Evolutionary conservation across 2,797 vertebrate species (phyloP).

Genomic region (Clarias pachynema): DNA sequence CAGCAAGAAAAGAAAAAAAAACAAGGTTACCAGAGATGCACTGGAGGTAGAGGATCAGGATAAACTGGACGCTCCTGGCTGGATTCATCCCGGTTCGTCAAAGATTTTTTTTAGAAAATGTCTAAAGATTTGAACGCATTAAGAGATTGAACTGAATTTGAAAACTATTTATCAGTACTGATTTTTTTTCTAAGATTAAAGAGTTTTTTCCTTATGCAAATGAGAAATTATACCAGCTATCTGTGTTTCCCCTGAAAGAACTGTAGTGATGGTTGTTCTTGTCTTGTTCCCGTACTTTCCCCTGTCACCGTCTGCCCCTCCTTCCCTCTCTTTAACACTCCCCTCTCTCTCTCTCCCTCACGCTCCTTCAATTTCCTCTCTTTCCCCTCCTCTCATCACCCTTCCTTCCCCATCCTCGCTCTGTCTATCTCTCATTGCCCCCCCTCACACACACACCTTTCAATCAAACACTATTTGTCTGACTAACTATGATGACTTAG

Average conservation of each 20-base stretch:
- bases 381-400: conserved; percentile 19
- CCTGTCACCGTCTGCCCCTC: conserved; percentile 26
- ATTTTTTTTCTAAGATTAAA: not conserved
- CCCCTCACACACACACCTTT: conserved; percentile 26
- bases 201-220: not conserved
- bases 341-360: conserved; percentile 15
- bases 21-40: conserved; percentile 42
- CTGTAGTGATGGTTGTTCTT: conserved; percentile 40
- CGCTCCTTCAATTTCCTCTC: conserved; percentile 4
- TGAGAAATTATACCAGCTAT: not conserved
- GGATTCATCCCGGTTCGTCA: conserved; percentile 40
- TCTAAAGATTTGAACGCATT: not conserved
- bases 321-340: conserved; percentile 25
- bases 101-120: conserved; percentile 1
- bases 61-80: conserved; percentile 24
- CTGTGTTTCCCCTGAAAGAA: conserved; percentile 17
- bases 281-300: conserved; percentile 26
- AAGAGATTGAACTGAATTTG: not conserved
- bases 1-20: not conserved
- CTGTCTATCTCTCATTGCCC: too few species aligned
- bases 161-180: not conserved
- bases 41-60: conserved; percentile 44
- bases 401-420: not conserved
- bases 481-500: conserved; percentile 50
- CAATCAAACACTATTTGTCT: conserved; percentile 47